Base-by-base conservation (phyloP, 2,113 vertebrate genomes). In the Poeciliopsis retropinna region DNA sequence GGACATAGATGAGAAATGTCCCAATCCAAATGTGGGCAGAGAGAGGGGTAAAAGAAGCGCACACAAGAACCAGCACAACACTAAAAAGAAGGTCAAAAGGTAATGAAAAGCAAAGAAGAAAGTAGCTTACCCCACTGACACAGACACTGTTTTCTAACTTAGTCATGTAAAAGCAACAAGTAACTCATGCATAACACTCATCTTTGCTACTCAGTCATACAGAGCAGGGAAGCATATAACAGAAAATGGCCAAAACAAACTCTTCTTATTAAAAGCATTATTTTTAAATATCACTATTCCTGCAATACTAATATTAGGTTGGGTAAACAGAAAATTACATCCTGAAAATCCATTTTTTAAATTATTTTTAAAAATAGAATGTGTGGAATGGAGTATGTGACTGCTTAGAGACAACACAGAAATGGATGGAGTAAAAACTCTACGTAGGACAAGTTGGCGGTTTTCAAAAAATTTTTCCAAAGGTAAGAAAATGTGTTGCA, bases 21-120 rank as follows among this genome's bases (percentile, higher is more conserved):
- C 86, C 73, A 70, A 76, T 90, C 88, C 88, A 27, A 88, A 85
- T 85, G 86, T 64, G 82, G 86, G 81, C 82, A 72, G 77, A 86
- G 77, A 86, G 77, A 25, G 25, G 19, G 7, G 10, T 57, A 85
- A 91, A 84, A 91, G 68, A 91, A 70, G 88, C 27, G 81, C 83
- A 92, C 80, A 91, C 84, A n/a, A 86, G 74, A 66, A 85, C 85
- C 70, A 74, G 74, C 81, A 88, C 83, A 87, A 89, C 85, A 90
- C 82, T 87, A 77, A 83, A 85, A 81, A 61, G 37, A 64, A 81
- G 44, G 85, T 65, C 73, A 63, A 85, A 67, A 41, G 67, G 60
- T 85, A 81, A 82, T 76, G 34, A 75, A 78, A 51, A 77, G 70
- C 60, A 84, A 74, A 82, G 75, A 72, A 67, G 84, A 79, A 72